Evolutionary conservation across 2,888 invertebrate species (phyloP), one percentile per base, ranked within the genome.

Genomic region (Hypsopygia costalis): DNA sequence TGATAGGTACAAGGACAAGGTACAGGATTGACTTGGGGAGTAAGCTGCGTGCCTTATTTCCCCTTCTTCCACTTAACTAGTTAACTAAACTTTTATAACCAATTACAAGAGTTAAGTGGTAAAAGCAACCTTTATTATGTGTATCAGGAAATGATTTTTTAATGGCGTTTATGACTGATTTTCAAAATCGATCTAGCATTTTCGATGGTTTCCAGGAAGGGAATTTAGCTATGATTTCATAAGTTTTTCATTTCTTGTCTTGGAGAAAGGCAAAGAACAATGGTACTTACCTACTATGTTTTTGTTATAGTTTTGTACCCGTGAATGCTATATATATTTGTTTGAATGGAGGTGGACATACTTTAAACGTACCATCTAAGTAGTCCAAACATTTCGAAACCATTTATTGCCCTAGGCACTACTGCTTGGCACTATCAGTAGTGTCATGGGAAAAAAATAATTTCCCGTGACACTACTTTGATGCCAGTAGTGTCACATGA

Each of bases 121-220:
- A 44, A 38, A 35, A 47, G 27, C 47, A 47, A 4, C 47, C 43
- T 35, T 40, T 44, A n/a, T 43, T 34, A 34, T 1, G 12, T 12
- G 38, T 40, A 11, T 40, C 11, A 11, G 43, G 40, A 33, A 33
- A 38, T 25, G 11, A 9, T 36, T 41, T 39, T 8, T 28, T 31
- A 20, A 43, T 35, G n/a, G 41, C 41, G 21, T 41, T 41, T 16
- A 41, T 37, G 8, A 35, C 46, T 16, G 44, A 34, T 34, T 41
- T 38, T 25, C 41, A 34, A 31, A 31, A 41, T 11, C 41, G 35
- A 22, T 38, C 1, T 35, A 31, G 16, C 7, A 31, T 35, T 21
- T 35, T 38, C 34, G 34, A 36, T 34, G 34, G 21, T 21, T 34
- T 20, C 34, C 8, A 21, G 8, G 22, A 7, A 22, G 21, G 34